Conservation (phyloP, 1,140 invertebrate genomes). For the Coptotermes formosanus region DNA sequence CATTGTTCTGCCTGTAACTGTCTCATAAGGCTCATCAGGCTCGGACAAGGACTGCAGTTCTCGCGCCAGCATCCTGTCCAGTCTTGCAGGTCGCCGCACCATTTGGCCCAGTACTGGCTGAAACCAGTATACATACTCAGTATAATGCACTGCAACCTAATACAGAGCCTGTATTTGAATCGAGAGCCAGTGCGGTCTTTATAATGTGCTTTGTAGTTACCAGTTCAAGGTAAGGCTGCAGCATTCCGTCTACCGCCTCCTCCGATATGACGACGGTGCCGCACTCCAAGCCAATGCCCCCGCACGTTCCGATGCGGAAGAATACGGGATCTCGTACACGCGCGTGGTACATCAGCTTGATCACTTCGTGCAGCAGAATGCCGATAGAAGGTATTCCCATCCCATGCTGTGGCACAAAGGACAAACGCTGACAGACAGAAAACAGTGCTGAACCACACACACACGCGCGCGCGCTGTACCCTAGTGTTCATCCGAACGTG, state of each 20-base stretch:
- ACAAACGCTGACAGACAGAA: no score
- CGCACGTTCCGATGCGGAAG: slow-evolving; percentile 79
- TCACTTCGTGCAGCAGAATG: slow-evolving; percentile 77
- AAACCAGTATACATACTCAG: slow-evolving; percentile 35
- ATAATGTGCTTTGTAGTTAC: slow-evolving; percentile 44
- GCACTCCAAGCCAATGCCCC: slow-evolving; percentile 70
- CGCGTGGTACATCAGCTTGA: slow-evolving; percentile 77
- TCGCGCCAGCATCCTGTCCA: slow-evolving; percentile 75
- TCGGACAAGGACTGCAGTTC: slow-evolving; percentile 74
- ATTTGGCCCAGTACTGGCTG: slow-evolving; percentile 88
- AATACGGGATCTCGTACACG: slow-evolving; percentile 69
- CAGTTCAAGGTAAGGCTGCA: slow-evolving; percentile 64
- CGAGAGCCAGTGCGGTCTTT: no score
- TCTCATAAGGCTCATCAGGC: slow-evolving; percentile 80
- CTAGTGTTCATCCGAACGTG: no score
- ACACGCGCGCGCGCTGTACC: no score
- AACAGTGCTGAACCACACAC: no score
- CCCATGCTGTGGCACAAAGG: slow-evolving; percentile 62
- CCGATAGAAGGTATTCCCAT: slow-evolving; percentile 79
- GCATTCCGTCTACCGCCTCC: slow-evolving; percentile 63
- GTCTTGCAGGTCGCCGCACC: slow-evolving; percentile 73
- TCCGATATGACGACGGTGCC: slow-evolving; percentile 74
- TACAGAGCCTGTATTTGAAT: not conserved
- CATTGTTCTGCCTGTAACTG: slow-evolving; percentile 87
- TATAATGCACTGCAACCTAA: not conserved